phyloP scores from a whole-genome alignment of 2,888 invertebrate species.

The Lithophane ornitopus region DNA sequence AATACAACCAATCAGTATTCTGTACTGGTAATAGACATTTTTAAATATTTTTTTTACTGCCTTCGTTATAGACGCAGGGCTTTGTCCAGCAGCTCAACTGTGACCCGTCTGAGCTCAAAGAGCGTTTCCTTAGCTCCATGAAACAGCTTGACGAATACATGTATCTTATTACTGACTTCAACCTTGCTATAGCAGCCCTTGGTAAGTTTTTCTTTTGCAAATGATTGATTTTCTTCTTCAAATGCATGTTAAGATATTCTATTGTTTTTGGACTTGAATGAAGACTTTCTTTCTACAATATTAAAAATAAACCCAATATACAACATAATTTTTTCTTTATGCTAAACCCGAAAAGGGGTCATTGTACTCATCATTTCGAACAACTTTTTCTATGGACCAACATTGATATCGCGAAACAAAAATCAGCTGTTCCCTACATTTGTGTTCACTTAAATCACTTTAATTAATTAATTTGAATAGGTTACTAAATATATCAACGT shows the following conservation, averaged over 20 bases:
- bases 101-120: conserved; percentile 82
- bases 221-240: not conserved
- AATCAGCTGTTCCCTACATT: too few relatives aligned
- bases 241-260: not conserved
- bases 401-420: too few relatives aligned
- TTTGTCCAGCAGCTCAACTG: conserved; percentile 83
- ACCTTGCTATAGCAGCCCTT: conserved; percentile 78
- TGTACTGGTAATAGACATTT: not conserved
- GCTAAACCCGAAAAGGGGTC: too few relatives aligned
- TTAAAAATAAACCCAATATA: too few relatives aligned
- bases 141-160: conserved; percentile 84
- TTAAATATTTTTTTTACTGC: not conserved
- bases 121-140: conserved; percentile 82
- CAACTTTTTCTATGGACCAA: too few relatives aligned
- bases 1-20: not conserved
- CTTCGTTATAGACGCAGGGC: conserved; percentile 75
- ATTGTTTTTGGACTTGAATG: not conserved
- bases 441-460: too few relatives aligned
- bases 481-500: too few relatives aligned
- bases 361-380: too few relatives aligned
- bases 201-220: conserved; percentile 70
- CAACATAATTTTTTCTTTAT: too few relatives aligned
- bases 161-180: conserved; percentile 85
- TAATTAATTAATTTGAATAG: too few relatives aligned
- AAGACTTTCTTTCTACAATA: not conserved